These are phyloP conservation scores for Ammospiza nelsoni DNA, from an alignment of 2,113 vertebrate species.

Conservation along the genomic window DNA sequence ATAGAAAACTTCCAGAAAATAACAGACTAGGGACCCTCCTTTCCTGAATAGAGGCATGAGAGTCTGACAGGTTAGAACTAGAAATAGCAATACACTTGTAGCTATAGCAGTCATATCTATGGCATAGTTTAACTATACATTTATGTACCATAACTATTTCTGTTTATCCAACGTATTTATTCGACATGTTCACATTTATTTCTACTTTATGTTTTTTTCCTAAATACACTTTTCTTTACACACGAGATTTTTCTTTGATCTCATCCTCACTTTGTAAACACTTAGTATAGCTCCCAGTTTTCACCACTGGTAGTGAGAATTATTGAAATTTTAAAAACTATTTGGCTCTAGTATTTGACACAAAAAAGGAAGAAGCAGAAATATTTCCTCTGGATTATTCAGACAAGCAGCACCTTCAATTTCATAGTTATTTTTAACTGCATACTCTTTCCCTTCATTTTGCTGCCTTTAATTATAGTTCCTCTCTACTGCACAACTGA, in stretches of 20 bases:
- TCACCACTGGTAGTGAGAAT: not conserved
- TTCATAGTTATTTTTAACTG: not conserved
- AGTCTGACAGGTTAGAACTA: not conserved
- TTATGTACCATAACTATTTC: not conserved
- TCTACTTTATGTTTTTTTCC: not conserved
- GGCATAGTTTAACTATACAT: fast-evolving
- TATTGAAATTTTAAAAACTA: not conserved
- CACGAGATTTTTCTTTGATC: not conserved
- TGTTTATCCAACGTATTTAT: not conserved
- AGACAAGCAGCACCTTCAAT: not conserved
- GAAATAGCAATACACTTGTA: not conserved
- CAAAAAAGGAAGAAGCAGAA: not conserved
- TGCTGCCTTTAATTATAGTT: not conserved
- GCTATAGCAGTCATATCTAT: not conserved
- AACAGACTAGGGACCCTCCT: fast-evolving
- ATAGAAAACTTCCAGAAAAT: not conserved
- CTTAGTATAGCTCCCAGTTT: not conserved
- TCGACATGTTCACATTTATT: not conserved
- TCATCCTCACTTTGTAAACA: not conserved
- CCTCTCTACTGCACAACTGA: fast-evolving
- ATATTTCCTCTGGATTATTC: not conserved
- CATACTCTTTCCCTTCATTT: not conserved
- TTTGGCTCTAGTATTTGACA: not conserved
- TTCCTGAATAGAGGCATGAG: not conserved
- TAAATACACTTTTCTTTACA: not conserved